These are phyloP conservation scores for Ophiodon elongatus DNA, from an alignment of 2,113 vertebrate species.

Conservation along the genomic window DNA sequence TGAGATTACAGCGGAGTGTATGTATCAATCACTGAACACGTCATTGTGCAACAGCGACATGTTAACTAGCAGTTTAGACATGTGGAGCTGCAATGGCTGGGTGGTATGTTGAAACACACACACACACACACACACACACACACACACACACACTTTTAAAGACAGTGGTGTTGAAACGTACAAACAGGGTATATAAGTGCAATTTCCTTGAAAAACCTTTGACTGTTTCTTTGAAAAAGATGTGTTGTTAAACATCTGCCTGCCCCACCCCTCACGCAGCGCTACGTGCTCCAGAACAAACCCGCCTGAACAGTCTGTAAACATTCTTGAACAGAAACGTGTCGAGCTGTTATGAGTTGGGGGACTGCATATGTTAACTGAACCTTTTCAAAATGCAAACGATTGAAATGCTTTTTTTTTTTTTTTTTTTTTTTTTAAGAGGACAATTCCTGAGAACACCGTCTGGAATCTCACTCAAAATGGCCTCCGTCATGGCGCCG, in stretches of 20 bases:
- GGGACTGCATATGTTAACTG: no score
- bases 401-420: no score
- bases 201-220: conserved; percentile 36
- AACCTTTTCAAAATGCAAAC: no score
- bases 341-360: background rate
- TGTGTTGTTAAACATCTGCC: background rate
- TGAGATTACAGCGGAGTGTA: background rate
- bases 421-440: no score
- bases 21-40: background rate
- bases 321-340: background rate
- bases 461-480: background rate
- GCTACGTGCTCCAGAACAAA: background rate
- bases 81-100: conserved; percentile 38
- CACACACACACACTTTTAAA: background rate
- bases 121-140: conserved; percentile 1
- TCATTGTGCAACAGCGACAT: conserved; percentile 38
- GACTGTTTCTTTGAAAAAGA: conserved; percentile 4
- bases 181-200: conserved; percentile 16
- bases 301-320: background rate
- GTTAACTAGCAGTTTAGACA: conserved; percentile 48
- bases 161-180: conserved; percentile 48
- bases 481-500: background rate
- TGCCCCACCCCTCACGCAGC: background rate
- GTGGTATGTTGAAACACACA: conserved; percentile 43
- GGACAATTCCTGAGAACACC: no score